Evolutionary conservation across 2,797 vertebrate species (phyloP).

Genomic region (Syngnathus rostellatus): DNA sequence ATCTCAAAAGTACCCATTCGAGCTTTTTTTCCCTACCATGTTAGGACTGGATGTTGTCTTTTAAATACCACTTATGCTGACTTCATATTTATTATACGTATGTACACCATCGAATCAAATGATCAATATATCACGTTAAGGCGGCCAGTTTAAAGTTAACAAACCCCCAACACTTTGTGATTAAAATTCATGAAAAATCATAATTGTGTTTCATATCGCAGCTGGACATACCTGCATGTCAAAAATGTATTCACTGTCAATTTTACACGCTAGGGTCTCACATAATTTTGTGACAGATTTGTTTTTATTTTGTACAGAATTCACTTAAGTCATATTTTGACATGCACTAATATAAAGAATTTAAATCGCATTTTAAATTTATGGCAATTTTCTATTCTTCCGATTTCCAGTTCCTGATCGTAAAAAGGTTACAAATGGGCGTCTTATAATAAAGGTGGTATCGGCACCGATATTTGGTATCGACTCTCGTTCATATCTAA

Average conservation of each 20-base stretch:
- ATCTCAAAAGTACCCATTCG: background rate
- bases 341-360: background rate
- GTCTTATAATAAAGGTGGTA: too few species aligned
- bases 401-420: too few species aligned
- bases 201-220: too few species aligned
- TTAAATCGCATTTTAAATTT: background rate
- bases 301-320: background rate
- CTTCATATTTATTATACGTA: background rate
- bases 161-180: background rate
- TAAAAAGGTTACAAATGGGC: too few species aligned
- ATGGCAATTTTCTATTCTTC: too few species aligned
- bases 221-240: too few species aligned
- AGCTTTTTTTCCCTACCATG: background rate
- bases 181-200: background rate
- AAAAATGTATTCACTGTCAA: background rate
- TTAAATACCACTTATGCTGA: background rate
- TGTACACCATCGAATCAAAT: background rate
- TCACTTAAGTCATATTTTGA: too few species aligned
- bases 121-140: too few species aligned
- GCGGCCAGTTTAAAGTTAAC: background rate
- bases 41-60: background rate
- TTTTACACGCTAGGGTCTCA: background rate
- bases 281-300: background rate
- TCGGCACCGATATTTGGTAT: too few species aligned
- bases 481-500: too few species aligned